A percentile compares a stretch with the other conserved stretches of the same genome.
phyloP scores from a whole-genome alignment of 2,113 vertebrate genomes.

The Mus spicilegus region DNA sequence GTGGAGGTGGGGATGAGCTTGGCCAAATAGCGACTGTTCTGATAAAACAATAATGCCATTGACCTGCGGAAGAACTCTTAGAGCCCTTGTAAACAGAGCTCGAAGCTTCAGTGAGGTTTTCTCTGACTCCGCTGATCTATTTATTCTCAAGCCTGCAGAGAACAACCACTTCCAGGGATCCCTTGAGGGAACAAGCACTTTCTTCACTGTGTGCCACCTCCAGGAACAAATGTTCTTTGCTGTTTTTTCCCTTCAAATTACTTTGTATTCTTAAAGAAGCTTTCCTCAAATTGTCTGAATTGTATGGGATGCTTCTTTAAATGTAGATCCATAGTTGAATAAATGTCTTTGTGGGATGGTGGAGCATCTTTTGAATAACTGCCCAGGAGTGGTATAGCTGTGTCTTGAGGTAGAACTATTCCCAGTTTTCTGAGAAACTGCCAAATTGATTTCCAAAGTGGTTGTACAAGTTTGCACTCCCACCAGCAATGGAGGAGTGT shows the following conservation, averaged over 20 bases:
- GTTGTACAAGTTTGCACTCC: too few relatives aligned
- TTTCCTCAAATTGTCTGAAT: background rate
- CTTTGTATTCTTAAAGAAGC: background rate
- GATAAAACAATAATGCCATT: conserved; percentile 46
- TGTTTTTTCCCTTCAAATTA: background rate
- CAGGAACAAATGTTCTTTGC: conserved; percentile 28
- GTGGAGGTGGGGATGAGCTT: conserved; percentile 44
- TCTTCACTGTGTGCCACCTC: background rate
- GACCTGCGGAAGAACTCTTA: conserved; percentile 47
- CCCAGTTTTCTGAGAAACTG: too few relatives aligned
- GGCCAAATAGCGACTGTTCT: conserved; percentile 56
- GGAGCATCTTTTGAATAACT: too few relatives aligned
- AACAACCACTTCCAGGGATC: conserved; percentile 31
- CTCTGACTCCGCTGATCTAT: conserved; percentile 28
- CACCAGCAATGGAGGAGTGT: too few relatives aligned
- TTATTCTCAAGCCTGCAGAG: conserved; percentile 46
- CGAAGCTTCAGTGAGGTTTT: conserved; percentile 7
- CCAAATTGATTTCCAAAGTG: too few relatives aligned
- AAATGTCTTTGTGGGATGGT: too few relatives aligned
- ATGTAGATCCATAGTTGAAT: background rate
- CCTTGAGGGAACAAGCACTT: background rate
- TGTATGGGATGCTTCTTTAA: conserved; percentile 12
- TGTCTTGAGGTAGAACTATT: too few relatives aligned
- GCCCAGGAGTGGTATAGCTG: too few relatives aligned
- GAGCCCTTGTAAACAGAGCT: background rate